Conservation (phyloP, 2,797 vertebrate species). For the Tapera naevia region DNA sequence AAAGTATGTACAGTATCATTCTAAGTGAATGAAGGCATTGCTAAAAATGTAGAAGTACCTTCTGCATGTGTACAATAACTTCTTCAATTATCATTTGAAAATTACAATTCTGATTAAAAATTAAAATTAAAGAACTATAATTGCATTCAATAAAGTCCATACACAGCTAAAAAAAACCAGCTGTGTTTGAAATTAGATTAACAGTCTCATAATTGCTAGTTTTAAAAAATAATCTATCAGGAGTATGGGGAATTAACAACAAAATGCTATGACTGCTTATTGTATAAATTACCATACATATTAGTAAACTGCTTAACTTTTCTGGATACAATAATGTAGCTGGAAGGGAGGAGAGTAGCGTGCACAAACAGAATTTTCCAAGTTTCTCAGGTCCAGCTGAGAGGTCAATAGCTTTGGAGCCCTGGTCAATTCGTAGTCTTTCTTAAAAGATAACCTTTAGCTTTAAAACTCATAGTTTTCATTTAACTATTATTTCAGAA, state of each 20-base stretch:
- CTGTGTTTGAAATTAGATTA: background rate
- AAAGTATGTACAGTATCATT: background rate
- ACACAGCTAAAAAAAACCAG: conserved; percentile 27
- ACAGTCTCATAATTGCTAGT: background rate
- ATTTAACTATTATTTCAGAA: background rate
- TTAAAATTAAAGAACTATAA: conserved; percentile 33
- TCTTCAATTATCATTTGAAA: conserved; percentile 47
- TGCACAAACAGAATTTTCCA: background rate
- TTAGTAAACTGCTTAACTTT: background rate
- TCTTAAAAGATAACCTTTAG: background rate
- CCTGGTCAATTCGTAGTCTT: background rate
- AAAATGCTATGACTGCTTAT: background rate
- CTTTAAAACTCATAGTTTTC: background rate
- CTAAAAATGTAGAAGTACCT: background rate
- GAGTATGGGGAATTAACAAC: background rate
- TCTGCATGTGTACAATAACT: conserved; percentile 17
- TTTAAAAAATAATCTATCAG: background rate
- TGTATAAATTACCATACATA: background rate
- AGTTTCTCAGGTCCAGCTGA: background rate
- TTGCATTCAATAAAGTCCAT: conserved; percentile 44
- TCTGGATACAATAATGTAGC: background rate
- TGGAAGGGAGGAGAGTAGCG: background rate
- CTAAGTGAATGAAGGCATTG: background rate
- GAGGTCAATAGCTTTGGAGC: background rate
- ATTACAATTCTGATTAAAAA: conserved; percentile 52